phyloP scores from a whole-genome alignment of 2,113 vertebrate species.

The Bubo scandiacus region DNA sequence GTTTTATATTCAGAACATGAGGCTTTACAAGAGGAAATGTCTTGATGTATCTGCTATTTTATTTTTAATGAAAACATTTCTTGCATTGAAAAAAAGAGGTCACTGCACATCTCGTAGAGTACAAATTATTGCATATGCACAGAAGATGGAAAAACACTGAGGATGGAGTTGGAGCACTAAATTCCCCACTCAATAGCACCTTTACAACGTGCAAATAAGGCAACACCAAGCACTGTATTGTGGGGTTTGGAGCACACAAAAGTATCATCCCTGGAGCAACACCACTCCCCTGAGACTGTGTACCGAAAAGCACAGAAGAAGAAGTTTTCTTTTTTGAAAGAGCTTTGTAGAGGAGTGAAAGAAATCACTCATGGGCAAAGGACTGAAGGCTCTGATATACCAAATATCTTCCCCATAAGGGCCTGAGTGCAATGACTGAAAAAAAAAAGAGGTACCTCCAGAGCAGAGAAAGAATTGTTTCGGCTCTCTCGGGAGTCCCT shows the following conservation, averaged over 20 bases:
- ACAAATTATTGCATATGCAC: background rate
- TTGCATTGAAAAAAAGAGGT: slow-evolving; percentile 40
- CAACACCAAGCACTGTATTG: background rate
- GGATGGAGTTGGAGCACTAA: background rate
- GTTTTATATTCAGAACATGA: slow-evolving; percentile 44
- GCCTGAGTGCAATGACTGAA: background rate
- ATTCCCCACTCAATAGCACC: background rate
- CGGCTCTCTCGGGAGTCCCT: background rate
- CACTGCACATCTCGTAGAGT: background rate
- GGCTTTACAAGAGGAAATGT: slow-evolving; percentile 26
- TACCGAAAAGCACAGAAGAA: fast-evolving
- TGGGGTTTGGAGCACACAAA: background rate
- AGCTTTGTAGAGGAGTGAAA: background rate
- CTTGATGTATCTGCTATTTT: slow-evolving; percentile 52
- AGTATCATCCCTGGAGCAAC: background rate
- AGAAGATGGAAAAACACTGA: background rate
- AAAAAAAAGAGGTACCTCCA: background rate
- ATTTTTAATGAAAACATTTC: slow-evolving; percentile 65
- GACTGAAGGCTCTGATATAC: background rate
- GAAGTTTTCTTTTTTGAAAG: background rate
- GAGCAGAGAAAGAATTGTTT: background rate
- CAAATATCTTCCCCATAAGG: background rate
- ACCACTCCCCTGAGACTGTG: background rate
- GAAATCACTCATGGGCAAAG: background rate
- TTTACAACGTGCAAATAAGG: background rate